Conservation (phyloP, 2,113 vertebrate species). For the Pelecanoides urinatrix region DNA sequence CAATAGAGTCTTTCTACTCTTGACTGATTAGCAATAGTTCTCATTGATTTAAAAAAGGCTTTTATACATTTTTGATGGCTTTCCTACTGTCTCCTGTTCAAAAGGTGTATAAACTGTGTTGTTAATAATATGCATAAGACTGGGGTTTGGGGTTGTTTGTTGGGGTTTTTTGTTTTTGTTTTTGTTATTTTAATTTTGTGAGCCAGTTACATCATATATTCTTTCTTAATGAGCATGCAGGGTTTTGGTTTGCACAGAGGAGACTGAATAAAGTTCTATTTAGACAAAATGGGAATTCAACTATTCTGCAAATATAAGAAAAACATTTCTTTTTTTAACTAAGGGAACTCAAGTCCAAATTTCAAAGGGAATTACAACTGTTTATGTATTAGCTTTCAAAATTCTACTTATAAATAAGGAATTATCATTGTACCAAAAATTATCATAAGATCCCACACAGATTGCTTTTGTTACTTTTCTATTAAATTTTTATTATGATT, state of each 20-base stretch:
- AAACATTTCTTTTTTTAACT: background rate
- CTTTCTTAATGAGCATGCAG: background rate
- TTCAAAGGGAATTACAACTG: background rate
- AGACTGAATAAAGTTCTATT: background rate
- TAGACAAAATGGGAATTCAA: background rate
- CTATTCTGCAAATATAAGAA: background rate
- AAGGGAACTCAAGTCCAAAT: background rate
- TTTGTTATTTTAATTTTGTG: background rate
- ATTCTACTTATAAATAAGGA: background rate
- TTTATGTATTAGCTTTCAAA: background rate
- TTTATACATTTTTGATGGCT: background rate
- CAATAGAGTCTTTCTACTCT: background rate
- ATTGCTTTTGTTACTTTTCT: background rate
- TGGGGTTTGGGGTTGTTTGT: background rate
- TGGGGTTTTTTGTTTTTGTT: background rate
- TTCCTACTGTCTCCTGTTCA: background rate
- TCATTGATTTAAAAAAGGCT: background rate
- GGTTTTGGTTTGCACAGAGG: background rate
- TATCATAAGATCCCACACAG: background rate
- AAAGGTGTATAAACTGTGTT: background rate
- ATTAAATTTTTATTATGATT: background rate
- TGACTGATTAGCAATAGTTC: background rate
- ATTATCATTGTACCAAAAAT: background rate
- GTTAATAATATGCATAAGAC: background rate
- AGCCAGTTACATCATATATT: background rate